Evolutionary conservation across 2,797 vertebrate genomes (phyloP), one percentile per base, ranked within the genome.

Genomic region (Aythya fuligula): DNA sequence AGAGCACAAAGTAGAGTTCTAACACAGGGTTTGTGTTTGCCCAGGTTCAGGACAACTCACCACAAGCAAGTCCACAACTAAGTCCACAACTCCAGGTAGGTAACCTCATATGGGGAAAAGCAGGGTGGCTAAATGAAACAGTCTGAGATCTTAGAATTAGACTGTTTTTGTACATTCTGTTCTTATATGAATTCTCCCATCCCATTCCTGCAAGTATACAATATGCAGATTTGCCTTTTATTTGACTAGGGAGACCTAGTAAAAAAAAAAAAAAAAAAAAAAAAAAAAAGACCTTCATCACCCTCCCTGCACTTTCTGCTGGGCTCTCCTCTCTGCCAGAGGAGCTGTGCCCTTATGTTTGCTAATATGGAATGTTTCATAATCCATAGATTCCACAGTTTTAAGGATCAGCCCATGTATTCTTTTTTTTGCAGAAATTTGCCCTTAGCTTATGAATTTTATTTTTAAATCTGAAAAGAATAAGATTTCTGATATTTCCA

Each of bases 61-160:
- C 51, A 94, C 92, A 45, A 94, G 11, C 53, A 32, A 58, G 39
- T 41, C 39, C 39, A 41, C 39, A 41, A 41, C 39, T 41, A 41
- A 41, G 41, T 17, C 71, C 80, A 58, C 81, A 56, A 24, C 90
- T 34, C 18, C 43, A 67, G 93, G 94, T 97, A 36, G 72, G 90
- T 95, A 83, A 36, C 36, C 51, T 5, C 2, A 1, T 38, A 32
- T 28, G 69, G 51, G 64, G 18, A 45, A 19, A 64, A 75, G 57
- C 32, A 71, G 21, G 20, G 21, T 34, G 25, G 11, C 41, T 38
- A 12, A 25, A 51, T 1, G 5, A 70, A 54, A 51, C 2, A 77
- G 8, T 53, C n/a, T 70, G 64, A 65, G 39, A 39, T 8, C 1
- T 7, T 39, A 78, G 36, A 69, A 32, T 49, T 76, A 43, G 2